Evolutionary conservation across 1,140 invertebrate genomes (phyloP).

Genomic region (Polypedilum vanderplanki): DNA sequence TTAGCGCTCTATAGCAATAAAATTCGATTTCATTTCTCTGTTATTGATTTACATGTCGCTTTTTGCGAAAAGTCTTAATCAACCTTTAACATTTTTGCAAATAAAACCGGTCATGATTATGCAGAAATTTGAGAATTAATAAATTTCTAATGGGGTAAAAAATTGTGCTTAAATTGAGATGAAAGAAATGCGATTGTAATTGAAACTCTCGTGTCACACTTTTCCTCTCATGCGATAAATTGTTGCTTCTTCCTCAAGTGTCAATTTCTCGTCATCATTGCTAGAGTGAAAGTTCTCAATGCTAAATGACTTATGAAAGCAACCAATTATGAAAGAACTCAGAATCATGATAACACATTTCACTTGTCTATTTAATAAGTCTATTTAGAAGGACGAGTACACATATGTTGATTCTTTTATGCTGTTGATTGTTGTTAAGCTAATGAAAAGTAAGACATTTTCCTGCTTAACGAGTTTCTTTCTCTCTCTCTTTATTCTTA

Average conservation of each 20-base stretch:
- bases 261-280: neutral
- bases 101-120: neutral
- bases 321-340: too few species aligned
- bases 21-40: neutral
- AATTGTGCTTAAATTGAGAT: neutral
- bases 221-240: neutral
- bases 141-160: neutral
- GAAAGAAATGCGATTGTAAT: neutral
- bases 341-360: too few species aligned
- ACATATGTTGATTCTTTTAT: neutral
- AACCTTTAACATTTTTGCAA: neutral
- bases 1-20: neutral
- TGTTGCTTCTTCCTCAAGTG: neutral
- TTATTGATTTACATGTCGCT: neutral
- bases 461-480: constrained; percentile 17
- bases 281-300: too few species aligned
- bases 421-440: neutral
- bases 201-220: neutral
- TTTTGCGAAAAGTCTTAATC: neutral
- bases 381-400: neutral
- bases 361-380: neutral
- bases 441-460: constrained; percentile 14
- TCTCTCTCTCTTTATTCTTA: neutral
- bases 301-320: too few species aligned
- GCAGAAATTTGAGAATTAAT: neutral